Base-by-base conservation (phyloP, 2,113 vertebrate genomes). In the Rhea americana region DNA sequence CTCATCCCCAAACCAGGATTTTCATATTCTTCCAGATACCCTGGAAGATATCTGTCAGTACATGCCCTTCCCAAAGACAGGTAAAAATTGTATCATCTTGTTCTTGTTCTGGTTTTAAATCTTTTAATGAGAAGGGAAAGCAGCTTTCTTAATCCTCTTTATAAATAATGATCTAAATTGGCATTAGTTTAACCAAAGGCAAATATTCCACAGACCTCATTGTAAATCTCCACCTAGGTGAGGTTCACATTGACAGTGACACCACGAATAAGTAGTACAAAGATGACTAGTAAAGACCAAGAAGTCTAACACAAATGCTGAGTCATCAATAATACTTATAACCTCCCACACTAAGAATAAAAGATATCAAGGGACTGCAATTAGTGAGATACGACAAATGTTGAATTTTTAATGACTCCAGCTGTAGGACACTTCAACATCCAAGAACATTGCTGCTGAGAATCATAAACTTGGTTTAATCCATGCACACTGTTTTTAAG, bases 291-390 rank as follows among this genome's bases (percentile, higher is more conserved):
- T 50, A 81, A 93, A 93, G 82, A 83, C 79, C 66, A 56, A 78
- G 61, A 82, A 72, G 48, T 58, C 88, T 76, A 90, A 93, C 89
- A 93, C 83, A 94, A 95, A 89, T 92, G 96, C 88, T 93, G 95
- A 95, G 12, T 94, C 95, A 94, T 91, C 88, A 92, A 61, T 88
- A 95, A 70, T 82, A 94, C 93, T 95, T 96, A 84, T 95, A 92
- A 94, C 71, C 75, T 89, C 67, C 77, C 65, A 55, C 78, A 66
- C 74, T 87, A 63, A 47, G 91, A 96, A 95, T 70, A 95, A 90
- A 90, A 85, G 77, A 74, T 41, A 87, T 41, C 62, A 66, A 71
- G 83, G 85, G 93, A 82, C 81, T 76, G 93, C 83, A 94, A 93
- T 94, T 87, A 94, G 88, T 37, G 85, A 70, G 94, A 89, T 82